Conservation (phyloP, 2,888 invertebrate species). For the Agrotis segetum region DNA sequence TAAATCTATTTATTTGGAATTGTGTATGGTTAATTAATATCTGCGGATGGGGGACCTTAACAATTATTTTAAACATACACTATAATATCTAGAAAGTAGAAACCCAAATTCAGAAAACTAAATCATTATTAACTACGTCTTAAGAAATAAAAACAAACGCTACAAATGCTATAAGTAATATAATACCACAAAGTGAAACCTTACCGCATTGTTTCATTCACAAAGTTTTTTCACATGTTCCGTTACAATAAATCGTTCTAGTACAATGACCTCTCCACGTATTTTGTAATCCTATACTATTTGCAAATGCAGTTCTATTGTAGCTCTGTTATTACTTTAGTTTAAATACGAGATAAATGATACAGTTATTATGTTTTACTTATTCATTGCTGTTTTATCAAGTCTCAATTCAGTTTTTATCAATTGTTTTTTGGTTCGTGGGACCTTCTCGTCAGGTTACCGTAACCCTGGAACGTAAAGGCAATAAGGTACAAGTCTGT, state of each 20-base stretch:
- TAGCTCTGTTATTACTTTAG: constrained; percentile 22
- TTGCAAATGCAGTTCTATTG: constrained; percentile 64
- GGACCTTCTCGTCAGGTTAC: too few relatives aligned
- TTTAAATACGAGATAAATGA: neutral
- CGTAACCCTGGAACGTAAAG: too few relatives aligned
- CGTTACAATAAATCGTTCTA: constrained; percentile 65
- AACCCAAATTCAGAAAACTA: neutral
- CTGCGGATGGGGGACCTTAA: too few relatives aligned
- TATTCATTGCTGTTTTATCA: neutral
- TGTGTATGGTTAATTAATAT: too few relatives aligned
- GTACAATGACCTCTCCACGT: constrained; percentile 78
- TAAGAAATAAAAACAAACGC: constrained; percentile 12
- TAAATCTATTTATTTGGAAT: too few relatives aligned
- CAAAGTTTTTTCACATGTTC: constrained; percentile 66
- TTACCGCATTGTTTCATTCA: constrained; percentile 64
- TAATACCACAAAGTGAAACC: constrained; percentile 61
- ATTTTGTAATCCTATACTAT: constrained; percentile 80
- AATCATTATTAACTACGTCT: constrained; percentile 4
- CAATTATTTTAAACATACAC: too few relatives aligned
- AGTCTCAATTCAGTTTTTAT: too few relatives aligned
- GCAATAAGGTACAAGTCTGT: too few relatives aligned
- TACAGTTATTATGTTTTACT: neutral
- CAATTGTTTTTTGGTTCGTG: too few relatives aligned
- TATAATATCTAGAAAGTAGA: neutral
- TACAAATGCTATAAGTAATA: constrained; percentile 24